Percentiles rank a stretch among this genome's conserved stretches.
Evolutionary conservation across 2,113 vertebrate genomes (phyloP).

Genomic region (Bubo bubo): DNA sequence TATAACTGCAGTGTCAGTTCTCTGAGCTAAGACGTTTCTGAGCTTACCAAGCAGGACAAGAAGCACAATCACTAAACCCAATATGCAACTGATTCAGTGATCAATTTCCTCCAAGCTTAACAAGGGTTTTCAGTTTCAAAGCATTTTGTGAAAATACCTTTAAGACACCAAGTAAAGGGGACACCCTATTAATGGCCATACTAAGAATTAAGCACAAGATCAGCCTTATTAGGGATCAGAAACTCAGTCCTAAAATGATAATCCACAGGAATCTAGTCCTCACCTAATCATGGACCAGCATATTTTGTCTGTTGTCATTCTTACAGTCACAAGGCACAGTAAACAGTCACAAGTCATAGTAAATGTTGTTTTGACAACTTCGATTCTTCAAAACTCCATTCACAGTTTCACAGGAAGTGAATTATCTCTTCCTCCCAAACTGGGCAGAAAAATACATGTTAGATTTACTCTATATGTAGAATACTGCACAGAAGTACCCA

Average conservation of each 20-base stretch:
- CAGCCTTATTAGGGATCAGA: not conserved
- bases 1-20: not conserved
- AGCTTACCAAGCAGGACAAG: conserved; percentile 9
- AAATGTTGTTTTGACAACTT: not conserved
- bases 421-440: not conserved
- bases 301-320: not conserved
- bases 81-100: not conserved
- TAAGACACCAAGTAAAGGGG: not conserved
- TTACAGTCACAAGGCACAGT: not conserved
- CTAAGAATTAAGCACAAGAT: not conserved
- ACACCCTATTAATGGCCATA: not conserved
- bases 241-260: not conserved
- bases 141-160: not conserved
- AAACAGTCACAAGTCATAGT: not conserved
- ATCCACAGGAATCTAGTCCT: not conserved
- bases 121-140: not conserved
- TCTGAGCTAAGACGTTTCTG: not conserved
- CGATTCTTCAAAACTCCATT: not conserved
- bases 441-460: not conserved
- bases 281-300: not conserved
- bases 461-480: not conserved
- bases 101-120: not conserved
- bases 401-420: not conserved
- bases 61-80: conserved; percentile 26
- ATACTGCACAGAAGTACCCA: not conserved